Evolutionary conservation across 1,140 invertebrate species (phyloP).

Genomic region (Acyrthosiphon pisum): DNA sequence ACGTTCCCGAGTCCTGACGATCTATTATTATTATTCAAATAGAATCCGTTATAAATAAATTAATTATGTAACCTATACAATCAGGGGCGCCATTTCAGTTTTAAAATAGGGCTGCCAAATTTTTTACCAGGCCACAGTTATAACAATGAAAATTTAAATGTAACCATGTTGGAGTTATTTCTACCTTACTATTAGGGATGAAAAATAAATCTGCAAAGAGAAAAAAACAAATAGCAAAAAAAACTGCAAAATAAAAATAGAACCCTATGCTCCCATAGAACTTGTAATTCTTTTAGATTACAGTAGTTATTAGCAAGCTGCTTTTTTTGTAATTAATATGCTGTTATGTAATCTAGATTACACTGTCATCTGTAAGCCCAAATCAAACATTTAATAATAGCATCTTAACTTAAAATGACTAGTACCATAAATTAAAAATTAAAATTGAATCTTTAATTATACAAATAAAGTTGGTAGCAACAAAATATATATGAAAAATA

Average conservation of each 20-base stretch:
- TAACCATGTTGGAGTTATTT: background rate
- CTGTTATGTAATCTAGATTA: slow-evolving; percentile 8
- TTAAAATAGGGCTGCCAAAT: too few species aligned
- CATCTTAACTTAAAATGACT: too few species aligned
- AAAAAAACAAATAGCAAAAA: background rate
- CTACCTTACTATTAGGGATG: background rate
- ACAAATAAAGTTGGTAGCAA: background rate
- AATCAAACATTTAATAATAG: background rate
- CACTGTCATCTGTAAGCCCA: background rate
- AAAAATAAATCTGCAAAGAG: background rate
- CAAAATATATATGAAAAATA: background rate
- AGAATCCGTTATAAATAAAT: too few species aligned
- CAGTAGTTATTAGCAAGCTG: background rate
- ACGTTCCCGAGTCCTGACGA: too few species aligned
- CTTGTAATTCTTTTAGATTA: background rate
- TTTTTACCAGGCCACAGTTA: background rate
- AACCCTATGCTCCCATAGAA: background rate
- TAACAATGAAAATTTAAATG: background rate
- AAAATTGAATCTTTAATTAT: background rate
- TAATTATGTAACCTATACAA: too few species aligned
- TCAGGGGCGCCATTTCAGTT: too few species aligned
- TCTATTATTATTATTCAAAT: too few species aligned
- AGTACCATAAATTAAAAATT: background rate
- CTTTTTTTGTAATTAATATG: too few species aligned
- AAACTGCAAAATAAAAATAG: background rate